These are phyloP conservation scores for Glossophaga mutica DNA, from an alignment of 2,797 vertebrate species.

Conservation along the genomic window DNA sequence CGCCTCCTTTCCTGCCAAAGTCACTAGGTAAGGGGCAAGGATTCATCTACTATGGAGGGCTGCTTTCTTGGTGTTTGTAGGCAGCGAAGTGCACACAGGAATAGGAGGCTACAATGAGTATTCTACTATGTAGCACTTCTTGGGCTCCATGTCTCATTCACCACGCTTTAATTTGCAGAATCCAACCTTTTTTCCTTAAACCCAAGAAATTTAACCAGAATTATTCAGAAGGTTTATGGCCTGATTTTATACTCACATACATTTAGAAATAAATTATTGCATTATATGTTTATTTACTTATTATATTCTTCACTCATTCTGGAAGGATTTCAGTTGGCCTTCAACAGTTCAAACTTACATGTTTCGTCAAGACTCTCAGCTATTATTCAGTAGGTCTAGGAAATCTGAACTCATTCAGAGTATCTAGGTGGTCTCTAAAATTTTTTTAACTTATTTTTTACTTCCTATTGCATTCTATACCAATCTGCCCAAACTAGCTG, in stretches of 20 bases:
- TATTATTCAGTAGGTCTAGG: neutral
- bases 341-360: neutral
- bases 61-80: neutral
- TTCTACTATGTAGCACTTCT: neutral
- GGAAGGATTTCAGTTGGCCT: neutral
- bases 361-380: neutral
- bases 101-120: neutral
- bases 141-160: neutral
- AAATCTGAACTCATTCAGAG: neutral
- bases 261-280: conserved; percentile 22
- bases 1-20: neutral
- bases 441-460: neutral
- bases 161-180: conserved; percentile 20
- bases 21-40: neutral
- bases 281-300: neutral
- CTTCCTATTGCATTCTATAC: neutral
- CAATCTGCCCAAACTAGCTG: neutral
- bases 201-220: conserved; percentile 26
- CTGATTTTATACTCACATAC: neutral
- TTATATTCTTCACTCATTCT: neutral
- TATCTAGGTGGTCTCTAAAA: neutral
- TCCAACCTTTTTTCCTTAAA: neutral
- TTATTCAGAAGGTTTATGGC: neutral
- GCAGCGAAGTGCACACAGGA: neutral
- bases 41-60: neutral